Percentiles rank a stretch among this genome's conserved stretches.
phyloP scores from a whole-genome alignment of 2,797 vertebrate species.

The Dallia pectoralis region DNA sequence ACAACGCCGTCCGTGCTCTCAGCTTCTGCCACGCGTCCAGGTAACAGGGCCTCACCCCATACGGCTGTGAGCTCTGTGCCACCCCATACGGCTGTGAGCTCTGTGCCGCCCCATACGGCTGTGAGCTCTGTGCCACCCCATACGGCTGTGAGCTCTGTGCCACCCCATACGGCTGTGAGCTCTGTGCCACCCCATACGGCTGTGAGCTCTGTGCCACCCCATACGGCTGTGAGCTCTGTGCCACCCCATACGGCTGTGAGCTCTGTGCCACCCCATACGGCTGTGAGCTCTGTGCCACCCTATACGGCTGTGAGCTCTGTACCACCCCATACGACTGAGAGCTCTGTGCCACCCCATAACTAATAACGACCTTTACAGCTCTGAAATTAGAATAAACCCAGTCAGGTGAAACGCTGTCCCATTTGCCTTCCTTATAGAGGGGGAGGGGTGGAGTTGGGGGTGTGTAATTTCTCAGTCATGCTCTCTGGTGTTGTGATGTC shows the following conservation, averaged over 20 bases:
- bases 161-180: not conserved
- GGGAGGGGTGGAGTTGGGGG: not conserved
- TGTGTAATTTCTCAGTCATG: no score
- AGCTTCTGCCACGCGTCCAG: slow-evolving; percentile 90
- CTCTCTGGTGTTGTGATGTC: no score
- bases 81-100: not conserved
- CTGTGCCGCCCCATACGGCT: not conserved
- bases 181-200: not conserved
- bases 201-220: not conserved
- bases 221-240: not conserved
- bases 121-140: not conserved
- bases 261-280: not conserved
- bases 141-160: not conserved
- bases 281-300: not conserved
- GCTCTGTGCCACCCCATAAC: not conserved
- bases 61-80: not conserved
- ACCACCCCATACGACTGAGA: not conserved
- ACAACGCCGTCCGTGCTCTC: slow-evolving; percentile 81
- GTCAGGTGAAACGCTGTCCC: not conserved
- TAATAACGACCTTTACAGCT: not conserved
- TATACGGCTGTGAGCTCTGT: not conserved
- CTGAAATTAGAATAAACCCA: not conserved
- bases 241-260: not conserved
- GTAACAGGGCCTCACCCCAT: no score
- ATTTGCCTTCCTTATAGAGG: not conserved